phyloP scores from a whole-genome alignment of 2,113 vertebrate species.

The Lagopus muta region DNA sequence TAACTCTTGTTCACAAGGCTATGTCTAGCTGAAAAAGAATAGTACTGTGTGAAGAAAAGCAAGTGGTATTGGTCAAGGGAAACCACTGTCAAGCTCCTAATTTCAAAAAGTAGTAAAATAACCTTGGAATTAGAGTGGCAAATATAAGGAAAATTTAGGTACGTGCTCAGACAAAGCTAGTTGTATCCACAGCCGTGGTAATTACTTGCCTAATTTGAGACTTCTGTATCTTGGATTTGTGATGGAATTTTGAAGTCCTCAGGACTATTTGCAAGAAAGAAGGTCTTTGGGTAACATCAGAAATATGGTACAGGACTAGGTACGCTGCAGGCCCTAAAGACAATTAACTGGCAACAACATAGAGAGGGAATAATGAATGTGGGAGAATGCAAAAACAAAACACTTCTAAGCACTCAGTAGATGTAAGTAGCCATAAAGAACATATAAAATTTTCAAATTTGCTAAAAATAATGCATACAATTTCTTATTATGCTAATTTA shows the following conservation, averaged over 20 bases:
- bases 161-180: background rate
- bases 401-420: background rate
- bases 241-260: background rate
- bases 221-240: background rate
- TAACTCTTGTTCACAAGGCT: background rate
- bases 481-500: background rate
- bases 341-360: background rate
- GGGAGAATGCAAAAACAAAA: background rate
- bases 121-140: background rate
- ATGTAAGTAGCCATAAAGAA: background rate
- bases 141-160: background rate
- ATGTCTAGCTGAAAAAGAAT: background rate
- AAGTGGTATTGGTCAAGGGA: background rate
- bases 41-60: background rate
- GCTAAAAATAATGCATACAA: background rate
- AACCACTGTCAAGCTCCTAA: background rate
- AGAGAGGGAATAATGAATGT: background rate
- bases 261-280: background rate
- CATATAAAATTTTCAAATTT: background rate
- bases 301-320: background rate
- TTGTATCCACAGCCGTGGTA: background rate
- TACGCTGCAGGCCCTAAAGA: background rate
- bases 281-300: background rate
- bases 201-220: constrained; percentile 11
- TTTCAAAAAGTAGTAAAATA: background rate